Base-by-base conservation (phyloP, 2,797 vertebrate genomes). In the Valencia hispanica region DNA sequence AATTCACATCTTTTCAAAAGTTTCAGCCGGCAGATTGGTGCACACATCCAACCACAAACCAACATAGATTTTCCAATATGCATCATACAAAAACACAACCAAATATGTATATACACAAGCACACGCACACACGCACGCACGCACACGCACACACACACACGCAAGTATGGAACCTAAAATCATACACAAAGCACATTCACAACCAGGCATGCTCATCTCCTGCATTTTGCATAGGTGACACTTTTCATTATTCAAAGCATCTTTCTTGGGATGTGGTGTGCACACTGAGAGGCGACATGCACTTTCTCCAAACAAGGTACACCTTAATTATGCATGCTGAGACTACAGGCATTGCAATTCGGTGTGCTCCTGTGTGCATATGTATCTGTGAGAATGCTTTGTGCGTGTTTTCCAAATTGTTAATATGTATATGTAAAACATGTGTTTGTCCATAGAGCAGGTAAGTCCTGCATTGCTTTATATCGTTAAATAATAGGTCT, bases 241-340 rank as follows among this genome's bases (percentile, higher is more conserved):
- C 93, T 94, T 93, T 96, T 95, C 94, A 96, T 96, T 96, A 96
- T 96, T 95, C 93, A 96, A 92, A 94, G 91, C 92, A 93, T 89
- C 94, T 94, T 95, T 94, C 93, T 93, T 88, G 92, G 94, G 93
- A 94, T 92, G 92, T 90, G 92, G 88, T 88, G 90, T 92, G 93
- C 93, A 87, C 93, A 94, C 87, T 65, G 88, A 88, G 91, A 94
- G 93, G 92, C 84, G 90, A 94, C 94, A 93, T 91, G 92, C 95
- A 94, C 94, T 95, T 92, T 95, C 91, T 92, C 93, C 91, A 93
- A 95, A 94, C 94, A 96, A 95, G 92, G 88, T 90, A 87, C 89
- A 85, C 87, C 93, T 96, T 94, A 94, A 95, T 95, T 95, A 95
- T 96, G 94, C 91, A 95, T 95, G 93, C 92, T 85, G 84, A 92